These are phyloP conservation scores for Rhagonycha fulva DNA, from an alignment of 2,888 invertebrate genomes.

Conservation along the genomic window DNA sequence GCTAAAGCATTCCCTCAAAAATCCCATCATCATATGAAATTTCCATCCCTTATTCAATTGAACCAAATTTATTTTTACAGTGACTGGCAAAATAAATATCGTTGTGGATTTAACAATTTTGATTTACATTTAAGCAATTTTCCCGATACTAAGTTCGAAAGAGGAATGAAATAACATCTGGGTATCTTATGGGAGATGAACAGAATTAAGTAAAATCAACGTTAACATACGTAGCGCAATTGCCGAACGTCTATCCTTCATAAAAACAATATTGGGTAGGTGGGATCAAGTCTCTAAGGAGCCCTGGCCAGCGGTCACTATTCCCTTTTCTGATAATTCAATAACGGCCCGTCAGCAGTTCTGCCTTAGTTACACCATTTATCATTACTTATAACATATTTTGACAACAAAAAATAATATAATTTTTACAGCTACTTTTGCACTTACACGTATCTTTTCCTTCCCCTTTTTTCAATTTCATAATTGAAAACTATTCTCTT, in stretches of 20 bases:
- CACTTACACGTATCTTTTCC: not conserved
- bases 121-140: not conserved
- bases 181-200: not conserved
- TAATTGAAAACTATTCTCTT: too few species aligned
- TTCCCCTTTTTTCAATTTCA: not conserved
- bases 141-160: not conserved
- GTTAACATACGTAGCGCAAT: slow-evolving; percentile 26
- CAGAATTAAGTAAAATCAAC: slow-evolving; percentile 26
- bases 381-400: slow-evolving; percentile 22
- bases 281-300: slow-evolving; percentile 39
- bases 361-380: slow-evolving; percentile 35
- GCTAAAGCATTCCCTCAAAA: not conserved
- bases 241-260: slow-evolving; percentile 43
- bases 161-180: not conserved
- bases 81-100: not conserved
- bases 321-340: slow-evolving; percentile 53
- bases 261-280: slow-evolving; percentile 47
- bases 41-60: not conserved
- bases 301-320: slow-evolving; percentile 50
- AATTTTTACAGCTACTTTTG: not conserved
- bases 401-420: not conserved
- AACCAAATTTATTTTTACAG: not conserved
- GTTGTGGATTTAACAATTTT: not conserved
- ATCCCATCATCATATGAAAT: not conserved
- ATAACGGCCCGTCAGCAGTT: slow-evolving; percentile 48